Evolutionary conservation across 2,113 vertebrate species (phyloP), one percentile per base, ranked within the genome.

Genomic region (Dryoscopus gambensis): DNA sequence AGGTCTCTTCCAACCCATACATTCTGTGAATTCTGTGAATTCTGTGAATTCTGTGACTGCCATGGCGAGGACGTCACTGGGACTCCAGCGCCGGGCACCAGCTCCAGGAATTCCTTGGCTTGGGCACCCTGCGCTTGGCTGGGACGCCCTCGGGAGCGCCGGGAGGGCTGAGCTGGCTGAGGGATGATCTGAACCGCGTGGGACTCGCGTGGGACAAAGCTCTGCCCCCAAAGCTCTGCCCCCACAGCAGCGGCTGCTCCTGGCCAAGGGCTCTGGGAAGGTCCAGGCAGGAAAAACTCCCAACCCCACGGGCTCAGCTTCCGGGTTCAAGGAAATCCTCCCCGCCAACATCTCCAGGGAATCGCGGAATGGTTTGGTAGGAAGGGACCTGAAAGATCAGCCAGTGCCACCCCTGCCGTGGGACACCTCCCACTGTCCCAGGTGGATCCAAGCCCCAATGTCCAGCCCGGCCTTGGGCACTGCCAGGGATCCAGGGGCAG

Each of bases 161-260:
- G 33, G 20, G 9, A 13, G 5, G 18, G 31, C 8, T 1, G 6
- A 44, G n/a, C n/a, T n/a, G n/a, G n/a, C n/a, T n/a, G n/a, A 31
- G n/a, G 53, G 14, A 21, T 4, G 24, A 49, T 13, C 20, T 9
- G 30, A 68, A 9, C 52, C 39, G 1, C 0, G 8, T 10, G 39
- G 59, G 71, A 27, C 24, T 8, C 0, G 0, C 0, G 2, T 2
- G 55, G 15, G 28, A 57, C 62, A 37, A 15, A 67, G 42, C 50
- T 81, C 37, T n/a, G 50, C 20, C 67, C 39, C n/a, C 62, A 37
- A 15, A 67, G 42, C 50, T 81, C 37, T n/a, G 50, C 20, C 67
- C 39, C n/a, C 27, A n/a, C 22, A 9, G 53, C 79, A 37, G 55
- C 0, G 0, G 17, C 60, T 3, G 2, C 27, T 52, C 23, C 30